Evolutionary conservation across 2,113 vertebrate genomes (phyloP), one percentile per base, ranked within the genome.

Genomic region (Menidia beryllina): DNA sequence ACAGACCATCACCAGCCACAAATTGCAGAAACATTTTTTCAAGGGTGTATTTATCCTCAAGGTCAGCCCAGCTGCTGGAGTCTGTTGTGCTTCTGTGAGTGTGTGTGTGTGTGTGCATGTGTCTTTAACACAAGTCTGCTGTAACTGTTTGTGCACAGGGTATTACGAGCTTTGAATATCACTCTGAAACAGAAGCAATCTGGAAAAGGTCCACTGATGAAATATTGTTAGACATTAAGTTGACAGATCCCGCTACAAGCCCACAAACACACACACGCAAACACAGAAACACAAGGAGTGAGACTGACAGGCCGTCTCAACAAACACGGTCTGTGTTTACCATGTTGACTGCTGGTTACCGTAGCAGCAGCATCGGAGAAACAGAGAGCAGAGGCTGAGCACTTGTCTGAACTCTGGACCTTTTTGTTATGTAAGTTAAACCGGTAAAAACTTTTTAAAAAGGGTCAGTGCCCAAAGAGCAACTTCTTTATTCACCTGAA

Each of bases 1-100:
- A 74, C 86, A 79, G 39, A 66, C 20, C 65, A 48, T 53, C 3
- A 2, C 51, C 70, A 60, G 75, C 81, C 79, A 67, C 47, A 38
- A 79, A 78, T 77, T 79, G 79, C 75, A 74, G 62, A 66, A 59
- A 79, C 63, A 72, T 74, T 81, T 76, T n/a, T 78, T 83, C 64
- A 79, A 79, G 64, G 58, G 56, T 79, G 70, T 69, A 84, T 84
- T 83, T 84, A 82, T 84, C 68, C 61, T 79, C 85, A 88, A 89
- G 85, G 86, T 68, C 80, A 75, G 61, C 45, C 55, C 81, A 83
- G 69, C 77, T 86, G 81, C 68, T 73, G 6, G 30, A 64, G 74
- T 75, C 70, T 58, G 60, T 49, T 59, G 66, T 61, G 51, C 27
- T 7, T 38, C 24, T 63, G 21, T 41, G 57, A 45, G 67, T 49